Evolutionary conservation across 2,888 invertebrate genomes (phyloP).

Genomic region (Acrobasis consociella): DNA sequence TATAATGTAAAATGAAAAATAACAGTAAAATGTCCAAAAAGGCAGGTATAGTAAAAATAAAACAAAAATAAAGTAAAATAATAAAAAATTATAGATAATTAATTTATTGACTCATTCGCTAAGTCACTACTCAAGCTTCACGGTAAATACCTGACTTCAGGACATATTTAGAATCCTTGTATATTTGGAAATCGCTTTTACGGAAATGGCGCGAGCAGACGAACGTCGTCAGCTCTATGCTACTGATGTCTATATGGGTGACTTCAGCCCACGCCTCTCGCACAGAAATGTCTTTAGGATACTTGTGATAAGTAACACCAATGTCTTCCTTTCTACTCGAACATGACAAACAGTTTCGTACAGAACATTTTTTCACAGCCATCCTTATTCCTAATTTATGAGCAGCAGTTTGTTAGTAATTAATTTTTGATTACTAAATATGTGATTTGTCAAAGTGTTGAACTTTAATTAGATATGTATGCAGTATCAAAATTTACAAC

Average conservation of each 20-base stretch:
- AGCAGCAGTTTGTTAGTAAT: slow-evolving; percentile 28
- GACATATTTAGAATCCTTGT: slow-evolving; percentile 87
- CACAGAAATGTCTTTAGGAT: slow-evolving; percentile 85
- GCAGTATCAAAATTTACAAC: background rate
- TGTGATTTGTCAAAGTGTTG: background rate
- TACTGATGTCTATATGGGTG: slow-evolving; percentile 80
- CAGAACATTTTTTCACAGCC: slow-evolving; percentile 85
- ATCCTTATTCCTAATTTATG: slow-evolving; percentile 72
- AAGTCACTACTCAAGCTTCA: slow-evolving; percentile 29
- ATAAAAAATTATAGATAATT: background rate
- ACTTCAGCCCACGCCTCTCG: slow-evolving; percentile 85
- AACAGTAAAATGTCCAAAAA: slow-evolving; percentile 7
- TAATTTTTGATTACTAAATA: background rate
- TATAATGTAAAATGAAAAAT: background rate
- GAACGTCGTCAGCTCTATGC: slow-evolving; percentile 81
- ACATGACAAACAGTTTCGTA: slow-evolving; percentile 84
- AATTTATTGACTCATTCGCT: slow-evolving; percentile 25
- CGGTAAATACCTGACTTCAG: slow-evolving; percentile 81
- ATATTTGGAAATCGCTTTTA: slow-evolving; percentile 87
- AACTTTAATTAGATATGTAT: background rate
- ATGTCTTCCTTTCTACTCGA: slow-evolving; percentile 84
- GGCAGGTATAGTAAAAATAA: slow-evolving; percentile 29
- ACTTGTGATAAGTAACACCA: slow-evolving; percentile 89
- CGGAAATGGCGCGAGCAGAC: slow-evolving; percentile 90
- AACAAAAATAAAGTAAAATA: slow-evolving; percentile 13